phyloP scores from a whole-genome alignment of 2,888 invertebrate species.

The Sceliomorpha sp. region DNA sequence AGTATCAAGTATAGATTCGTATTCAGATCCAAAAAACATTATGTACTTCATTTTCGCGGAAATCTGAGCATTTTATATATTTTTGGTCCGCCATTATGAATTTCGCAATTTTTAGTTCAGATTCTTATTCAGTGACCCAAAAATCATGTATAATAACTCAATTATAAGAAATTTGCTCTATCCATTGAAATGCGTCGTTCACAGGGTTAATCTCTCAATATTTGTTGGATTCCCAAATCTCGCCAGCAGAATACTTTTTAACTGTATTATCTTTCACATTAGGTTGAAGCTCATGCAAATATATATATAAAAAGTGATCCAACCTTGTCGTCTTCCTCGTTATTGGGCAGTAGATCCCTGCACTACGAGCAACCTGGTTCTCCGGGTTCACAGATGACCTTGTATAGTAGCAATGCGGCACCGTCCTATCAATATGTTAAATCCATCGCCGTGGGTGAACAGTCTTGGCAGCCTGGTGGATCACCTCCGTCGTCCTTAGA shows the following conservation, averaged over 20 bases:
- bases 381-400: slow-evolving; percentile 84
- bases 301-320: slow-evolving; percentile 85
- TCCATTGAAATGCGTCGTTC: too few relatives aligned
- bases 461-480: slow-evolving; percentile 63
- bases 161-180: too few relatives aligned
- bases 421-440: slow-evolving; percentile 83
- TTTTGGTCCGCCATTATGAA: too few relatives aligned
- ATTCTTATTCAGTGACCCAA: too few relatives aligned
- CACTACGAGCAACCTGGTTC: slow-evolving; percentile 83
- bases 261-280: slow-evolving; percentile 9
- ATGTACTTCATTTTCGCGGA: too few relatives aligned
- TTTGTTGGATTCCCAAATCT: too few relatives aligned
- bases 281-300: slow-evolving; percentile 81
- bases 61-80: too few relatives aligned
- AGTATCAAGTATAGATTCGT: too few relatives aligned
- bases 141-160: too few relatives aligned
- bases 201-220: too few relatives aligned
- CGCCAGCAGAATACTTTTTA: background rate
- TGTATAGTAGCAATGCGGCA: slow-evolving; percentile 81
- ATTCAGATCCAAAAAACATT: too few relatives aligned
- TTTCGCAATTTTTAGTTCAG: too few relatives aligned
- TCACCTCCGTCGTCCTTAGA: slow-evolving; percentile 67
- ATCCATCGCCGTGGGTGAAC: slow-evolving; percentile 64
- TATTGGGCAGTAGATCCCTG: slow-evolving; percentile 81
- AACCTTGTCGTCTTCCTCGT: slow-evolving; percentile 85